Base-by-base conservation (phyloP, 2,113 vertebrate genomes). In the Colistium nudipinnis region DNA sequence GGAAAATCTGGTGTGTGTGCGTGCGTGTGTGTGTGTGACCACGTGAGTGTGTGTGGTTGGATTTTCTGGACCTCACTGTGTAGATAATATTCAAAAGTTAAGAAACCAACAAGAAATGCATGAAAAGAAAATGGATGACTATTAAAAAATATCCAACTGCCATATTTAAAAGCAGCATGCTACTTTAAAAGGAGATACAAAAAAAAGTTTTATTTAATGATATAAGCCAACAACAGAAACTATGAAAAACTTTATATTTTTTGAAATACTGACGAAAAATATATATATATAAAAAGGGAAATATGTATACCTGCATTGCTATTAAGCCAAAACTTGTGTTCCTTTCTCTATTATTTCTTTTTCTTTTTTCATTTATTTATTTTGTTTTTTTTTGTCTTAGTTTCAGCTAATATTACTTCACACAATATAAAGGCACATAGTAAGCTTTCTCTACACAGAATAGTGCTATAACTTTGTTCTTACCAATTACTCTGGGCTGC, bases 191-290 rank as follows among this genome's bases (percentile, higher is more conserved):
- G 78, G 78, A 89, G 83, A 87, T 92, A 91, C 84, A 78, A 88
- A 89, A 87, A n/a, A 70, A 89, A 57, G 72, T 89, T 94, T 92
- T 93, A 91, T 94, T 95, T 95, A 94, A 90, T 93, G 87, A 91
- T 88, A 71, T 90, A 92, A 93, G 83, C 84, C 84, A 87, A 92
- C 85, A 77, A 89, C 82, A 89, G 84, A 91, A 92, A 91, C 85
- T 90, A 94, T 91, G 78, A 94, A 93, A 91, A 91, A 80, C 87
- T 90, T 92, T 94, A 90, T 96, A 94, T 95, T 96, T 94, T 88
- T 92, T 94, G 90, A 94, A 90, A 91, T 93, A 92, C 88, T 88
- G 83, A 91, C 82, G 87, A 91, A 93, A 84, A 74, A 63, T 88
- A 87, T 88, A 90, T 90, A 90, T 82, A 88, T 91, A 90, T 90